Evolutionary conservation across 2,888 invertebrate genomes (phyloP).

Genomic region (Maniola hyperantus): DNA sequence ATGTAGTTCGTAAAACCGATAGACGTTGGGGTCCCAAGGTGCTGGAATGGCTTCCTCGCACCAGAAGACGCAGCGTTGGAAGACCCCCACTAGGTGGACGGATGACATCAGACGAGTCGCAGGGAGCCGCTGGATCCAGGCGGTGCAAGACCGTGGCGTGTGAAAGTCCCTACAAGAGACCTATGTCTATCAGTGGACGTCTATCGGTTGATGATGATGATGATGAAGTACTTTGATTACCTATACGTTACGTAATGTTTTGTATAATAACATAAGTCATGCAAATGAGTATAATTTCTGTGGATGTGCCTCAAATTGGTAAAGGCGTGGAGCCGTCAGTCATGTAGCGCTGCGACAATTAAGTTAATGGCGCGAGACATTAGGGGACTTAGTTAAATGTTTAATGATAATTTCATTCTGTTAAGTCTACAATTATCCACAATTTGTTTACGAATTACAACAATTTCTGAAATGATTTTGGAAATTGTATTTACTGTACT

Average conservation of each 20-base stretch:
- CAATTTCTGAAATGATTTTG: not conserved
- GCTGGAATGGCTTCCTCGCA: too few species aligned
- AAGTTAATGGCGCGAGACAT: not conserved
- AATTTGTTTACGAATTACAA: not conserved
- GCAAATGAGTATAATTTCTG: constrained; percentile 1
- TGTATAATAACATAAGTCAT: not conserved
- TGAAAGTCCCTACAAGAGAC: too few species aligned
- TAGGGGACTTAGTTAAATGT: constrained; percentile 7
- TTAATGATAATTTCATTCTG: constrained; percentile 6
- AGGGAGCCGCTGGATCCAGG: too few species aligned
- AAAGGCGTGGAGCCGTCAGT: not conserved
- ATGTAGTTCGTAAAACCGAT: too few species aligned
- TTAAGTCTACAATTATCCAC: not conserved
- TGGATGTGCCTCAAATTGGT: not conserved
- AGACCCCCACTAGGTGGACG: too few species aligned
- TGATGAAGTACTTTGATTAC: too few species aligned
- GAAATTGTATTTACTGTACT: not conserved
- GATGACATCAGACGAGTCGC: too few species aligned
- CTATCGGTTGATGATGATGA: too few species aligned
- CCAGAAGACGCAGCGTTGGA: too few species aligned
- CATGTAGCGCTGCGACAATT: not conserved
- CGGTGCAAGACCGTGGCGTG: too few species aligned
- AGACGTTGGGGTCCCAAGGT: too few species aligned
- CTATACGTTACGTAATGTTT: not conserved
- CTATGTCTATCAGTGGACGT: too few species aligned